Evolutionary conservation across 2,113 vertebrate genomes (phyloP), one percentile per base, ranked within the genome.

Genomic region (Rhizomys pruinosus): DNA sequence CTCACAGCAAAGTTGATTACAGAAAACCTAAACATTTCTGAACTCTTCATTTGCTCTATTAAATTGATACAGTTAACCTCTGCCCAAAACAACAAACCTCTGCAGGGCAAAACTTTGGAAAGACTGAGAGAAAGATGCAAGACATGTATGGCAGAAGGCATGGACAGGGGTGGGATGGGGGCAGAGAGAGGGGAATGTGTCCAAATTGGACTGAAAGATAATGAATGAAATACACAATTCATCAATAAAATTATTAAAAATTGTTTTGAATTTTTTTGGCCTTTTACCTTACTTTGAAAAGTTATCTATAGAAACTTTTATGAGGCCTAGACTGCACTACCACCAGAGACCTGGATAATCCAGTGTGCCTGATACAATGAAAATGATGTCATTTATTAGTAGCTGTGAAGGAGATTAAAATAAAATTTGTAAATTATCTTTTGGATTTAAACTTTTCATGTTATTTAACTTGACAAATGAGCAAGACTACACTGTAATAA

Each of bases 401-500:
- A 86, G 16, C 23, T 89, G 32, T 84, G 68, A 93, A 80, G 84
- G 68, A 96, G 44, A 84, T 89, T 93, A 72, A 93, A 68, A 80
- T 94, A 12, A 76, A 95, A 1, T 29, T 78, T 89, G 68, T 47
- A 27, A 25, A 84, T 89, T 94, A 81, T 64, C 81, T 69, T 93
- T 71, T 78, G 27, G 32, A 37, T 92, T 93, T 91, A 57, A 92
- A 37, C 34, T 57, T 68, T 84, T 76, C 22, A 39, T 94, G 20
- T 85, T 72, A 39, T 68, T 76, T 88, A 79, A 80, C 44, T 85
- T 93, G 84, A 77, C 91, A 95, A 89, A 77, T 90, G 59, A 71
- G 10, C 55, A 91, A 91, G 73, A 92, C 79, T 92, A 91, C 66
- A 66, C 79, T 96, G 7, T 92, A 89, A 64, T 84, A 86, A 94